Evolutionary conservation across 2,113 vertebrate species (phyloP), one percentile per base, ranked within the genome.

Genomic region (Falcunculus frontatus): DNA sequence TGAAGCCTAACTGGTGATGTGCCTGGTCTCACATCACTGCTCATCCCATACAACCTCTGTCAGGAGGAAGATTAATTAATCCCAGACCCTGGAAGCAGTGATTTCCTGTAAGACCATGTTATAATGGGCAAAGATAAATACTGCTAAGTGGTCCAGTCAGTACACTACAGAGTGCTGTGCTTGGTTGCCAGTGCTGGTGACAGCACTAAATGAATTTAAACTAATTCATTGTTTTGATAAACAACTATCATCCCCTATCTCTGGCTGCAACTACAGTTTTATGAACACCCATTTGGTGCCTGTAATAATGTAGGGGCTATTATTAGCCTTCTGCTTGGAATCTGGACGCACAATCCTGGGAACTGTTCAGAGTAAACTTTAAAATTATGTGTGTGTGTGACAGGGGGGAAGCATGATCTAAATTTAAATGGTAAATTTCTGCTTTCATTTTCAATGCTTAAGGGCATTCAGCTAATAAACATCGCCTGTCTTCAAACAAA

Each of bases 341-440:
- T 93, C 64, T 77, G 83, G 79, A 89, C 76, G 39, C 18, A 23
- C 21, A 67, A 90, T 84, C 93, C 86, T 94, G 90, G 92, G 88
- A 96, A 93, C 32, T 13, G 49, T 35, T 88, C 60, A 81, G 90
- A 90, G 64, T 84, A 72, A 90, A 92, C 64, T 88, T 93, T 44
- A 86, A 86, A 86, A 93, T 90, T 57, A 32, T 80, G 65, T 55
- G 35, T 76, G 69, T 76, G 69, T 93, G 88, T 79, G 91, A 63
- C 53, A 44, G 29, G 67, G 9, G 16, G 15, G 17, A 84, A 90
- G 56, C 64, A 89, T 23, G 73, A 49, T 91, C 93, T 94, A 93
- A 95, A 96, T 93, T 80, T 95, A 95, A 94, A 84, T 68, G n/a
- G 72, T 65, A 57, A 92, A 95, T 55, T 95, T 93, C 80, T 94